Evolutionary conservation across 2,888 invertebrate species (phyloP).

Genomic region (Xestia xanthographa): DNA sequence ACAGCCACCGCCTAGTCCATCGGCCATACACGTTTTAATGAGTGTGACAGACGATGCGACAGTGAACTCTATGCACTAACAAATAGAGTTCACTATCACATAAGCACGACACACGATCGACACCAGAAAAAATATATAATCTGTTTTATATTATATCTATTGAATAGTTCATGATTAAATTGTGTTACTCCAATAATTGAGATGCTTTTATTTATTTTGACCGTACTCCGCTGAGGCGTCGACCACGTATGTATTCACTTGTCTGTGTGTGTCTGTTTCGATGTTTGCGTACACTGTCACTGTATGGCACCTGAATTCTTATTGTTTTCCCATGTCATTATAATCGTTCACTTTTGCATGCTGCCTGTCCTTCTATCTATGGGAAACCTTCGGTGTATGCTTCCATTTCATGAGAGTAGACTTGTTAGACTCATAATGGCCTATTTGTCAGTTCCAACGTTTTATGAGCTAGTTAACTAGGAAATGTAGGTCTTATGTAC

Average conservation of each 20-base stretch:
- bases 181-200: slow-evolving; percentile 90
- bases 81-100: slow-evolving; percentile 85
- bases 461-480: slow-evolving; percentile 58
- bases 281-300: slow-evolving; percentile 89
- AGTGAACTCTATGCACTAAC: slow-evolving; percentile 80
- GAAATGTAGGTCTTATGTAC: slow-evolving; percentile 59
- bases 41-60: slow-evolving; percentile 87
- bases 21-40: slow-evolving; percentile 84
- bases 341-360: slow-evolving; percentile 86
- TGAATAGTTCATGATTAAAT: slow-evolving; percentile 90
- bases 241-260: slow-evolving; percentile 90
- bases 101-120: slow-evolving; percentile 88
- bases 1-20: slow-evolving; percentile 87
- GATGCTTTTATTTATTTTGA: slow-evolving; percentile 90
- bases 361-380: slow-evolving; percentile 79
- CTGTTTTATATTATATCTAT: slow-evolving; percentile 89
- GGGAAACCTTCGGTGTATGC: slow-evolving; percentile 72
- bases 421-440: slow-evolving; percentile 56
- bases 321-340: slow-evolving; percentile 81
- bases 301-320: slow-evolving; percentile 84
- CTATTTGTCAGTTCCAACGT: slow-evolving; percentile 56
- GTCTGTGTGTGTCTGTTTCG: slow-evolving; percentile 89
- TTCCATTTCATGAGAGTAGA: slow-evolving; percentile 59
- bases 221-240: slow-evolving; percentile 90
- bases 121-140: slow-evolving; percentile 87